phyloP scores from a whole-genome alignment of 2,113 vertebrate species.

The Ochotona curzoniae region DNA sequence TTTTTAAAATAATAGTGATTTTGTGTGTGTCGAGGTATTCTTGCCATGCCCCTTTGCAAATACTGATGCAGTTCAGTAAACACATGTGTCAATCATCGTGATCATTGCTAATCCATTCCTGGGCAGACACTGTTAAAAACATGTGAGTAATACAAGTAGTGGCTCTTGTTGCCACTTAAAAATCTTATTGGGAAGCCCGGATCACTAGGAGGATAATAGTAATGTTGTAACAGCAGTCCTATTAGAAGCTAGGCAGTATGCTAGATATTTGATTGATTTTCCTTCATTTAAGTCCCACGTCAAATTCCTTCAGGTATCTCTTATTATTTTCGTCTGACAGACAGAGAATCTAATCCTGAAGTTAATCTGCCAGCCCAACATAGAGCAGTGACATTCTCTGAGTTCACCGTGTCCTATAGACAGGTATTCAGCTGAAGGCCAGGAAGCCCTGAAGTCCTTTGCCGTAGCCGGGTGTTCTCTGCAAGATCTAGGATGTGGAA shows the following conservation, averaged over 20 bases:
- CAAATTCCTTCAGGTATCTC: background rate
- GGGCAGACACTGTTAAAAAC: background rate
- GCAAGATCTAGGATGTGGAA: background rate
- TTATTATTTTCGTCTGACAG: background rate
- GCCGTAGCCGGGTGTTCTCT: background rate
- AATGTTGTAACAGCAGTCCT: background rate
- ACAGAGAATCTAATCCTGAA: background rate
- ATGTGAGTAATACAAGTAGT: background rate
- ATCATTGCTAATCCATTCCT: background rate
- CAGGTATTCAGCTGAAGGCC: background rate
- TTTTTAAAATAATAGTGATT: background rate
- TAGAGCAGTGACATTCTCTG: background rate
- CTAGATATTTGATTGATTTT: background rate
- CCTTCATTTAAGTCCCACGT: background rate
- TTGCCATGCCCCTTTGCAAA: background rate
- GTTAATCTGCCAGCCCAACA: background rate
- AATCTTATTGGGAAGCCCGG: background rate
- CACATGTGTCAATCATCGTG: background rate
- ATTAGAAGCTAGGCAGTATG: background rate
- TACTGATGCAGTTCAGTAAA: background rate
- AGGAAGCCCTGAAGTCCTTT: background rate
- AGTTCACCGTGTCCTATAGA: background rate
- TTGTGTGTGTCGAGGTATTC: background rate
- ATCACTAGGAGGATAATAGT: background rate
- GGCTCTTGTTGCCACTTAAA: background rate